phyloP scores from a whole-genome alignment of 2,888 invertebrate species.

The Physocephala rufipes region DNA sequence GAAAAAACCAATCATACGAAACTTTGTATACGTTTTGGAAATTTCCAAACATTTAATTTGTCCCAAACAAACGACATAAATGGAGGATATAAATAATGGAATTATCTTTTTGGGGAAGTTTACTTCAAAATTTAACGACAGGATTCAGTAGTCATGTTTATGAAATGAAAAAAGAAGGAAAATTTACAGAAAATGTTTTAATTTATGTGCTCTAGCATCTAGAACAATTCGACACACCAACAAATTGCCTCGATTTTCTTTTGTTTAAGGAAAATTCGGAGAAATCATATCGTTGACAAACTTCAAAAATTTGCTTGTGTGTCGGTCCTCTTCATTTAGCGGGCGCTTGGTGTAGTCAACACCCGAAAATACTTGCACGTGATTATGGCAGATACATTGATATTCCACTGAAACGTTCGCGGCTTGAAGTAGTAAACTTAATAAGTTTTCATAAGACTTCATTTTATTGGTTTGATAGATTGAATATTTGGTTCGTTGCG shows the following conservation, averaged over 20 bases:
- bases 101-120: no score
- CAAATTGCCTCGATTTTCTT: neutral
- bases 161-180: neutral
- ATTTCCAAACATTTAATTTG: no score
- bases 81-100: no score
- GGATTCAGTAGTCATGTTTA: no score
- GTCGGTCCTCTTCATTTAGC: neutral
- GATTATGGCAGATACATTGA: conserved; percentile 4
- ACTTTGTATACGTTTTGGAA: no score
- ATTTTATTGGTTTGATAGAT: conserved; percentile 24
- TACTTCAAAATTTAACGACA: no score
- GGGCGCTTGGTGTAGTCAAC: conserved; percentile 1
- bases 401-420: conserved; percentile 21
- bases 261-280: conserved; percentile 17
- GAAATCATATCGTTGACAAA: conserved; percentile 7
- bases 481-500: neutral
- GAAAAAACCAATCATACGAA: no score
- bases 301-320: neutral
- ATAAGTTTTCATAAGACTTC: conserved; percentile 36
- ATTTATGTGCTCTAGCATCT: conserved; percentile 25
- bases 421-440: conserved; percentile 10
- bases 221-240: conserved; percentile 7
- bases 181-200: conserved; percentile 30
- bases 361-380: neutral
- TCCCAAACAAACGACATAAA: no score